phyloP scores from a whole-genome alignment of 64 coral and sea anemone species.

The Exaiptasia diaphana region DNA sequence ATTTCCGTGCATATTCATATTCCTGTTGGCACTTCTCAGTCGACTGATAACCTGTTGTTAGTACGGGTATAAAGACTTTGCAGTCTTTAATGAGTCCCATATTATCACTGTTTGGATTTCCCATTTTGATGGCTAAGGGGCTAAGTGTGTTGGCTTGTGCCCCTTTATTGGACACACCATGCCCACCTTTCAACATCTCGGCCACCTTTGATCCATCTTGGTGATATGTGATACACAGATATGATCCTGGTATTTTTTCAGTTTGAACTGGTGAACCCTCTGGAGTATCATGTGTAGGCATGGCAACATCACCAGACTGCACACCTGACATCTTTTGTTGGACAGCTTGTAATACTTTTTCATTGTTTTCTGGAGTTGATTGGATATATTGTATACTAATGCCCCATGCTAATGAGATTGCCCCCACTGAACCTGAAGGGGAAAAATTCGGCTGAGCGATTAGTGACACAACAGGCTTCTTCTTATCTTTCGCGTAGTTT shows the following conservation, averaged over 20 bases:
- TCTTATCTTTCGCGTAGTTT: conserved; percentile 74
- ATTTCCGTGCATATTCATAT: conserved; percentile 55
- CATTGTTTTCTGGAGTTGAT: background rate
- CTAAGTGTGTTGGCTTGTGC: background rate
- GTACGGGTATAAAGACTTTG: conserved; percentile 49
- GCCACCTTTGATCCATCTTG: conserved; percentile 28
- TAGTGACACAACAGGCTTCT: conserved; percentile 52
- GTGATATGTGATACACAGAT: conserved; percentile 37
- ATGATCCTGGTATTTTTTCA: conserved; percentile 19
- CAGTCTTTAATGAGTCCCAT: conserved; percentile 45
- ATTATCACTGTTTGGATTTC: conserved; percentile 19
- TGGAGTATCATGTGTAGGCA: conserved; percentile 17
- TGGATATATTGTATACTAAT: background rate
- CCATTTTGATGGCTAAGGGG: conserved; percentile 4
- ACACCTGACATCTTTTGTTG: background rate
- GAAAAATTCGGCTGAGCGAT: conserved; percentile 52
- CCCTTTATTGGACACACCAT: background rate
- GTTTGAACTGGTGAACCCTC: background rate
- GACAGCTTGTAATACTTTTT: background rate
- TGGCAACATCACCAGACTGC: conserved; percentile 12
- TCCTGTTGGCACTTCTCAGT: conserved; percentile 49
- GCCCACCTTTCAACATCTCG: conserved; percentile 6
- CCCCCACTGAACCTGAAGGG: conserved; percentile 56
- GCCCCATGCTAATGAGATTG: conserved; percentile 52
- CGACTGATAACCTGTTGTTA: conserved; percentile 54